Percentiles rank a stretch among this genome's conserved stretches.
phyloP scores from a whole-genome alignment of 2,888 invertebrate genomes.

The Cetonia aurata region DNA sequence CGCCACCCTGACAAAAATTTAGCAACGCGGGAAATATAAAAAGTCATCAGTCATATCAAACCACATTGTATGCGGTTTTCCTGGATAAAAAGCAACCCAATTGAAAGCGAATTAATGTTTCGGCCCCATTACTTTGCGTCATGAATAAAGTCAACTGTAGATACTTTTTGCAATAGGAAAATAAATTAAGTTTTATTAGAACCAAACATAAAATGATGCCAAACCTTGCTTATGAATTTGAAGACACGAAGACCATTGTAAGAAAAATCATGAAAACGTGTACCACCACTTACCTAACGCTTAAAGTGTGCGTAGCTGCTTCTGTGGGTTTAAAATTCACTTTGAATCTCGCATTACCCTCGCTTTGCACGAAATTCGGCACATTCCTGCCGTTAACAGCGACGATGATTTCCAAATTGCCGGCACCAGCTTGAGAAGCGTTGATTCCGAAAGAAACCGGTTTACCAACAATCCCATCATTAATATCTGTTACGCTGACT shows the following conservation, averaged over 20 bases:
- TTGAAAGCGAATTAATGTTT: no score
- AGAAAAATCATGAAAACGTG: not conserved
- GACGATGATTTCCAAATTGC: conserved; percentile 97
- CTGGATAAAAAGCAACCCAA: no score
- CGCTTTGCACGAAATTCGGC: conserved; percentile 97
- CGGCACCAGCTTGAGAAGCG: conserved; percentile 86
- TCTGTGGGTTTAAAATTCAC: conserved; percentile 97
- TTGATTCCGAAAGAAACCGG: conserved; percentile 95
- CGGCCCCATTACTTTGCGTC: no score
- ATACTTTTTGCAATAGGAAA: no score
- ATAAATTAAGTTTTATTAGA: no score
- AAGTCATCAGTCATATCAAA: no score
- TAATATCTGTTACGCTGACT: conserved; percentile 95
- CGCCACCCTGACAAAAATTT: no score
- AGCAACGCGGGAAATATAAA: no score
- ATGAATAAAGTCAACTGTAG: no score
- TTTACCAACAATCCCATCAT: conserved; percentile 90
- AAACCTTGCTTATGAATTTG: no score
- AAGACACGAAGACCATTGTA: not conserved
- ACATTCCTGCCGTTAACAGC: conserved; percentile 97
- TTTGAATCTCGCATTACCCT: conserved; percentile 95
- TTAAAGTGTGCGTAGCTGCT: conserved; percentile 90
- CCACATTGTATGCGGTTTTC: no score
- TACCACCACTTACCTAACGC: conserved; percentile 74
- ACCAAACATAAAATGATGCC: no score